phyloP scores from a whole-genome alignment of 2,888 invertebrate genomes.

The Ferdinandea cuprea region DNA sequence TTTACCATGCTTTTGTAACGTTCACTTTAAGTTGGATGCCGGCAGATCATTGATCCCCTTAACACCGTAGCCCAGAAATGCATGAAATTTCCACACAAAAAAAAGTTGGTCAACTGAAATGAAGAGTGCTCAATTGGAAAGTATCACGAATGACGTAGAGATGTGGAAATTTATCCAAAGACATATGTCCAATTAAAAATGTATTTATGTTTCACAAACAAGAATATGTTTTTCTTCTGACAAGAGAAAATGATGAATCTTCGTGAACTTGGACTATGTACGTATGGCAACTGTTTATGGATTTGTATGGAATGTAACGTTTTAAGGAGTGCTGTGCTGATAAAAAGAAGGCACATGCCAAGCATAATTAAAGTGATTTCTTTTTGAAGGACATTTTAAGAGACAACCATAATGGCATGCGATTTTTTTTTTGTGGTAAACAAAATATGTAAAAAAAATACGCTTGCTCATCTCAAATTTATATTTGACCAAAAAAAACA shows the following conservation, averaged over 20 bases:
- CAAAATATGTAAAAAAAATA: too few species aligned
- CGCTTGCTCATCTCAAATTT: too few species aligned
- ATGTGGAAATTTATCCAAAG: not conserved
- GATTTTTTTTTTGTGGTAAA: not conserved
- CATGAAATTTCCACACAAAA: not conserved
- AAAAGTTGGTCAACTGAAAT: constrained; percentile 51
- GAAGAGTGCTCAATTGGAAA: not conserved
- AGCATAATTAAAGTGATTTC: too few species aligned
- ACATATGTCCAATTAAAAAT: not conserved
- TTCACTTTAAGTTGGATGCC: constrained; percentile 1
- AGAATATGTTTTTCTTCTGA: not conserved
- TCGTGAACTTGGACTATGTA: too few species aligned
- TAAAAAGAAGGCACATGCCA: too few species aligned
- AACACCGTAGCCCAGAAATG: constrained; percentile 39
- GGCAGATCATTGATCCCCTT: constrained; percentile 38
- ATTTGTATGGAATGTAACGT: too few species aligned
- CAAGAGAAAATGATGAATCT: too few species aligned
- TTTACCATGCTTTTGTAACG: constrained; percentile 25
- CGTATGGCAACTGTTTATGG: too few species aligned
- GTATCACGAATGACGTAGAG: not conserved
- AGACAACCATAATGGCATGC: not conserved
- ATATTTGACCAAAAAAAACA: too few species aligned
- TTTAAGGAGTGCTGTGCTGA: not conserved
- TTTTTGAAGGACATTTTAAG: not conserved
- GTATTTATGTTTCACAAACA: not conserved